Percentiles rank a stretch among this genome's conserved stretches.
phyloP scores from a whole-genome alignment of 2,888 invertebrate genomes.

The Campoletis raptor region DNA sequence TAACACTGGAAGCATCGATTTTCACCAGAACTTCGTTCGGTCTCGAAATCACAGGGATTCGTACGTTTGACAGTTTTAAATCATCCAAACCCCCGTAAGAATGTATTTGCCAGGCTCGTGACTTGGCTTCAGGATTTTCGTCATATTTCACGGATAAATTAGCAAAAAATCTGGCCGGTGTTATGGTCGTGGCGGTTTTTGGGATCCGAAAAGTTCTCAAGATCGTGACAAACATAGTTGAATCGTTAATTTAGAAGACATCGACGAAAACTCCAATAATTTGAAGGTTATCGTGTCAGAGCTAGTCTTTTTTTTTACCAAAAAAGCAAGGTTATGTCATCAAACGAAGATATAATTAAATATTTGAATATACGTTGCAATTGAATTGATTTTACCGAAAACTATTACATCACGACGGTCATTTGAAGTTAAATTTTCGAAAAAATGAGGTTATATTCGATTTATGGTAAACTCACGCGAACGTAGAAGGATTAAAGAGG shows the following conservation, averaged over 20 bases:
- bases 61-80: constrained; percentile 88
- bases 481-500: constrained; percentile 4
- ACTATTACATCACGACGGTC: background rate
- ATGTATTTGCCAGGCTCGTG: constrained; percentile 94
- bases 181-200: constrained; percentile 18
- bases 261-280: constrained; percentile 15
- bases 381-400: background rate
- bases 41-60: constrained; percentile 89
- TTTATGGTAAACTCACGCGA: background rate
- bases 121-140: constrained; percentile 82
- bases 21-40: constrained; percentile 93
- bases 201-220: constrained; percentile 39
- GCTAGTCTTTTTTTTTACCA: background rate
- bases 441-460: constrained; percentile 9
- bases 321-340: constrained; percentile 38
- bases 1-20: constrained; percentile 94
- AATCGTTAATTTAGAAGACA: constrained; percentile 19
- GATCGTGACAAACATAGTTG: constrained; percentile 41
- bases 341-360: constrained; percentile 21
- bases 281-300: constrained; percentile 57
- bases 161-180: constrained; percentile 58
- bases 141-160: constrained; percentile 73
- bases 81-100: constrained; percentile 90
- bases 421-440: background rate
- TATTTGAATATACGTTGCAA: background rate